Base-by-base conservation (phyloP, 2,113 vertebrate genomes). In the Nanorana parkeri region DNA sequence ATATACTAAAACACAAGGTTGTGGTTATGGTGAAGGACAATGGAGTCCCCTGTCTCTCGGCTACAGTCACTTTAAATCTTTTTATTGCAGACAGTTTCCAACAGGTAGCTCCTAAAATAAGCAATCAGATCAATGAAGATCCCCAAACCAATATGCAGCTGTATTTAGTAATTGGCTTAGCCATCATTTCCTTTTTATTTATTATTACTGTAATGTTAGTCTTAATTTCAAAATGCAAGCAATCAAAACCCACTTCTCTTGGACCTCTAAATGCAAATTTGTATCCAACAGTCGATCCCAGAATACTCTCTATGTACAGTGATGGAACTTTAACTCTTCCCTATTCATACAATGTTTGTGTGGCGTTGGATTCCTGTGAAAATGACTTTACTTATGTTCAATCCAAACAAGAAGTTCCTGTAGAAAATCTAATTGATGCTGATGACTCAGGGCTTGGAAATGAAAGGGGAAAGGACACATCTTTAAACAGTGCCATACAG, bases 91-190 rank as follows among this genome's bases (percentile, higher is more conserved):
- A 36, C 8, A 36, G 32, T 36, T 36, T 36, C 32, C 32, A 36
- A 36, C 32, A 36, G 32, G 32, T 36, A 7, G 32, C 32, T 36
- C 32, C 32, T 36, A 36, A 36, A 36, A 36, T 36, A 36, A 36
- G 5, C 32, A 36, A 36, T 36, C 32, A 36, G 2, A 36, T 36
- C 32, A 36, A 36, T 36, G 32, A 36, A 36, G 32, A 36, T 36
- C 8, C 32, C 1, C 32, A 36, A 36, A 36, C 2, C 32, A 36
- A 36, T 5, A 4, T 36, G 26, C 85, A 89, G 52, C 85, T 88
- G 17, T 91, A 87, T 23, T 68, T 87, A n/a, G 85, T 84, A 7
- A 52, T 84, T 58, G 86, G 80, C 15, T 72, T 92, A 10, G 72
- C 66, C 69, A 84, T 85, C 69, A 86, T 81, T 26, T 87, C 84